Conservation (phyloP, 1,140 invertebrate species). For the Conus ventricosus region DNA sequence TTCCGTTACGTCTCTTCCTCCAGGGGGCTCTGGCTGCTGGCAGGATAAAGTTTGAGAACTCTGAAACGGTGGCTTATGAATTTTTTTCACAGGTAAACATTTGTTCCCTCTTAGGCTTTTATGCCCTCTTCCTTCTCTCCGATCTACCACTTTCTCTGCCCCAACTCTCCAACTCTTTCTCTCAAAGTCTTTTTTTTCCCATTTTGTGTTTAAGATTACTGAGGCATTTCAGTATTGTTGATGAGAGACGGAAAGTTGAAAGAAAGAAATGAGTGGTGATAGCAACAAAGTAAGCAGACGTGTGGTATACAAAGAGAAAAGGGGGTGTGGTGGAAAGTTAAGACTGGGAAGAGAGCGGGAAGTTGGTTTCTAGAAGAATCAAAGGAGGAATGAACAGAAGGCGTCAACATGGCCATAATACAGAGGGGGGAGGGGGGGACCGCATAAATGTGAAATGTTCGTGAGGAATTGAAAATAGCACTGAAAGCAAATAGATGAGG, state of each 20-base stretch:
- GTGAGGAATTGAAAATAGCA: too few relatives aligned
- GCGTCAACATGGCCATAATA: neutral
- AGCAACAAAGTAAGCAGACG: too few relatives aligned
- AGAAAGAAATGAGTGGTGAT: too few relatives aligned
- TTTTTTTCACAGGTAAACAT: constrained; percentile 91
- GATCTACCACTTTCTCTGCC: neutral
- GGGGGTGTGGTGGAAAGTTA: neutral
- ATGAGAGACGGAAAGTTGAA: too few relatives aligned
- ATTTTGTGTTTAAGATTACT: too few relatives aligned
- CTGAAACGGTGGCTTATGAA: constrained; percentile 98
- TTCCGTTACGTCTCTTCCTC: constrained; percentile 92
- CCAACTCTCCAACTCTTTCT: too few relatives aligned
- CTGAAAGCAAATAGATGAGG: too few relatives aligned
- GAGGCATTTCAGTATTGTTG: too few relatives aligned
- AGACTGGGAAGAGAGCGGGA: neutral
- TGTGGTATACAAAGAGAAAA: neutral
- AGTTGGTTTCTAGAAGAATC: too few relatives aligned
- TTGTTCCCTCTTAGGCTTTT: neutral
- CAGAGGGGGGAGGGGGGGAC: neutral
- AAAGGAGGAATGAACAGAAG: too few relatives aligned
- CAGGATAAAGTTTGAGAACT: constrained; percentile 93
- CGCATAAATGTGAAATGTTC: neutral
- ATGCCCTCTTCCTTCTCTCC: neutral
- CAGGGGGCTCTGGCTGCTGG: constrained; percentile 96
- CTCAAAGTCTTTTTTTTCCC: too few relatives aligned